A percentile compares a stretch with the other conserved stretches of the same genome.
Evolutionary conservation across 2,797 vertebrate species (phyloP).

Genomic region (Gambusia yucatana): DNA sequence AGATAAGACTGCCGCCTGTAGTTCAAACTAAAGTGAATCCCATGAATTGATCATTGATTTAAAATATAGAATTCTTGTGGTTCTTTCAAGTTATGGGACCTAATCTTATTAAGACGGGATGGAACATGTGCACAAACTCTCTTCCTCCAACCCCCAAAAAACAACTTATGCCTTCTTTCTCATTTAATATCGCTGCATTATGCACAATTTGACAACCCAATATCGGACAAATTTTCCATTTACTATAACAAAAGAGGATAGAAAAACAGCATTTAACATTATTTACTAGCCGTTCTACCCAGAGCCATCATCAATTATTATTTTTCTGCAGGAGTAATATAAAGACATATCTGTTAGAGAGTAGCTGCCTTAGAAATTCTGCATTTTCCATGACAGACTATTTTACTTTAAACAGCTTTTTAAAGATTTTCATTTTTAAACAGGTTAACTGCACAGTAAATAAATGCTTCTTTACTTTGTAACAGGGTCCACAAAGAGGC

Average conservation of each 20-base stretch:
- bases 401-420: background rate
- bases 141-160: background rate
- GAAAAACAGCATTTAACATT: background rate
- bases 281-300: background rate
- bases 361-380: background rate
- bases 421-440: background rate
- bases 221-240: no score
- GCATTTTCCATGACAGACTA: background rate
- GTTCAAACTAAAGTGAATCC: conserved; percentile 14
- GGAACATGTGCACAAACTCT: background rate
- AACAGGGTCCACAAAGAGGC: background rate
- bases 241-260: no score
- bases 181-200: background rate
- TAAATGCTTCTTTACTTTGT: background rate
- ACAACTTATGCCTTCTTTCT: background rate
- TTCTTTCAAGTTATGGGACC: background rate
- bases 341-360: background rate
- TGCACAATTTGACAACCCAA: background rate
- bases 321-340: background rate
- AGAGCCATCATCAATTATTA: background rate
- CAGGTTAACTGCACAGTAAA: background rate
- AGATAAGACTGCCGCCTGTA: conserved; percentile 9
- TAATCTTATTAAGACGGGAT: background rate
- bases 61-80: conserved; percentile 7
- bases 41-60: conserved; percentile 10